These are phyloP conservation scores for Cuculus canorus DNA, from an alignment of 2,797 vertebrate species.

Conservation along the genomic window DNA sequence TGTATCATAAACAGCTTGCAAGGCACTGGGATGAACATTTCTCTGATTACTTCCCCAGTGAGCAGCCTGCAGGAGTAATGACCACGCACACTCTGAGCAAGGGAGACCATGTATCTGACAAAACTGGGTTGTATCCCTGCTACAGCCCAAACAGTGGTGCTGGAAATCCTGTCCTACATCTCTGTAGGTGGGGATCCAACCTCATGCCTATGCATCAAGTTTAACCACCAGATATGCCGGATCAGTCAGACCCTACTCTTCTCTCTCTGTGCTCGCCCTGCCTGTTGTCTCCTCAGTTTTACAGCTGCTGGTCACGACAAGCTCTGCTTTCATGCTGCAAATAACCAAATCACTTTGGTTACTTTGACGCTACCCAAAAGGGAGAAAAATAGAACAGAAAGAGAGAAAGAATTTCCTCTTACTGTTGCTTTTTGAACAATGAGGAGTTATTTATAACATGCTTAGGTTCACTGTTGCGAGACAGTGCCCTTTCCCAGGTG, in stretches of 20 bases:
- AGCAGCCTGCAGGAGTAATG: not conserved
- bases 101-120: not conserved
- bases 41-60: not conserved
- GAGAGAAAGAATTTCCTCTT: not conserved
- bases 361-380: not conserved
- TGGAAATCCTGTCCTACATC: not conserved
- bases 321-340: not conserved
- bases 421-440: accelerated
- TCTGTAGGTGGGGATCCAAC: not conserved
- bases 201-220: not conserved
- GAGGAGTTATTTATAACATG: not conserved
- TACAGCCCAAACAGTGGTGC: not conserved
- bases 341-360: not conserved
- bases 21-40: not conserved
- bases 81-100: not conserved
- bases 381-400: not conserved
- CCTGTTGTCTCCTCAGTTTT: not conserved
- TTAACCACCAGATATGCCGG: not conserved
- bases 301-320: not conserved
- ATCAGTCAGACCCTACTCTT: not conserved
- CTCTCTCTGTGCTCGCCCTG: not conserved
- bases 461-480: not conserved
- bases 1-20: accelerated
- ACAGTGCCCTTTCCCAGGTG: not conserved
- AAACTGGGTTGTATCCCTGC: not conserved